Conservation (phyloP, 2,888 invertebrate species). For the Dione vanillae region DNA sequence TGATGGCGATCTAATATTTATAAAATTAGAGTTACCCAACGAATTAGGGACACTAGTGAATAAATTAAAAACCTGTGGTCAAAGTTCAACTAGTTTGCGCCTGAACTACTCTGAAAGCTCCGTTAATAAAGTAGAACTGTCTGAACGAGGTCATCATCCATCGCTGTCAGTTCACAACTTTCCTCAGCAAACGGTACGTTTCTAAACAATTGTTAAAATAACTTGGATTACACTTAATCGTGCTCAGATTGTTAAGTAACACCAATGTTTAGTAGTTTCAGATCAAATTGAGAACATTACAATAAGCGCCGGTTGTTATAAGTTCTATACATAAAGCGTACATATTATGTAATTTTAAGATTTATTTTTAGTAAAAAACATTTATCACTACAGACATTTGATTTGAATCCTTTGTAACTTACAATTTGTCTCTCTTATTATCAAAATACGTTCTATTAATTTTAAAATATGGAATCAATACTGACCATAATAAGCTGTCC, state of each 20-base stretch:
- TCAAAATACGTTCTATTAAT: too few relatives aligned
- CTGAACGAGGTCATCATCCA: conserved; percentile 30
- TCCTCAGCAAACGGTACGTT: conserved; percentile 8
- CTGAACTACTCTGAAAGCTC: conserved; percentile 28
- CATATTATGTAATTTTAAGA: too few relatives aligned
- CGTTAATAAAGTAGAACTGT: conserved; percentile 21
- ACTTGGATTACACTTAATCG: conserved; percentile 28
- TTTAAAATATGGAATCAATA: too few relatives aligned
- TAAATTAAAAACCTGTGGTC: conserved; percentile 20
- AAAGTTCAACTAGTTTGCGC: conserved; percentile 23
- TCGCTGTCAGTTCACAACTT: conserved; percentile 29
- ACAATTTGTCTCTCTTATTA: too few relatives aligned
- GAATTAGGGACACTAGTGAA: conserved; percentile 4
- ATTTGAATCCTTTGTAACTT: too few relatives aligned
- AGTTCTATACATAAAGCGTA: too few relatives aligned
- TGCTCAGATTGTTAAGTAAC: conserved; percentile 28
- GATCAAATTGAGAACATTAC: neutral
- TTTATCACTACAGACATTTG: too few relatives aligned
- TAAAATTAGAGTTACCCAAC: neutral
- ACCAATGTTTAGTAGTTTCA: conserved; percentile 9
- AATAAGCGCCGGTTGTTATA: neutral
- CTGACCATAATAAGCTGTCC: too few relatives aligned
- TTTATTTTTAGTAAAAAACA: too few relatives aligned
- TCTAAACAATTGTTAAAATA: conserved; percentile 34
- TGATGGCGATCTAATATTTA: neutral